Evolutionary conservation across 2,113 vertebrate species (phyloP).

Genomic region (Struthidea cinerea): DNA sequence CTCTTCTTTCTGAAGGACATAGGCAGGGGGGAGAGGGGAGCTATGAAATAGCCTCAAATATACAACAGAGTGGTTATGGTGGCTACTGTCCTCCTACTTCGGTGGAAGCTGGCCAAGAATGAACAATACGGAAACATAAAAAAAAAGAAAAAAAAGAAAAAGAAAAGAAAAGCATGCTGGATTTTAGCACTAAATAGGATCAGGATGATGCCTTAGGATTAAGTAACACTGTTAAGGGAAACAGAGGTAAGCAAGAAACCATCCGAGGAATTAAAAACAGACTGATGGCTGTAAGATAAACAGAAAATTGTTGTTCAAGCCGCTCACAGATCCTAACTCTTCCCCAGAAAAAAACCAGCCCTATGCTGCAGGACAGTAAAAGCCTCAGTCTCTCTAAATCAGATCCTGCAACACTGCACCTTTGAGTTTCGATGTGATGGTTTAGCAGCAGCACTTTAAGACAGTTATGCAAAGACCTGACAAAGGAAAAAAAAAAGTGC

Average conservation of each 20-base stretch:
- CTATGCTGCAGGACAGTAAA: neutral
- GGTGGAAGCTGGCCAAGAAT: neutral
- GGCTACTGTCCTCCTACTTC: neutral
- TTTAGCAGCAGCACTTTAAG: neutral
- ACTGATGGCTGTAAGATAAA: neutral
- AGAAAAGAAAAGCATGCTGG: neutral
- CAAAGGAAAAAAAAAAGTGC: neutral
- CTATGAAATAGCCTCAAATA: neutral
- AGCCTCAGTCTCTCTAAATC: neutral
- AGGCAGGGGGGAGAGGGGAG: neutral
- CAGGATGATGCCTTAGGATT: neutral
- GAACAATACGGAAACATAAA: neutral
- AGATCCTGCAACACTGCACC: neutral
- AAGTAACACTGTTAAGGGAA: neutral
- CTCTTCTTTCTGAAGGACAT: neutral
- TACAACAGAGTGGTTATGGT: neutral
- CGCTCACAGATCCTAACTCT: neutral
- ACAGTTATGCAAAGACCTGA: neutral
- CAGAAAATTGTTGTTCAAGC: neutral
- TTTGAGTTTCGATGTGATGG: rapidly evolving
- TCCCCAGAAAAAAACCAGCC: neutral
- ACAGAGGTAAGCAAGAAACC: neutral
- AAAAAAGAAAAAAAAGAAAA: neutral
- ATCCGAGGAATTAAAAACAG: neutral
- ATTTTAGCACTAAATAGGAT: neutral